phyloP scores from a whole-genome alignment of 2,797 vertebrate genomes.

The Labroides dimidiatus region DNA sequence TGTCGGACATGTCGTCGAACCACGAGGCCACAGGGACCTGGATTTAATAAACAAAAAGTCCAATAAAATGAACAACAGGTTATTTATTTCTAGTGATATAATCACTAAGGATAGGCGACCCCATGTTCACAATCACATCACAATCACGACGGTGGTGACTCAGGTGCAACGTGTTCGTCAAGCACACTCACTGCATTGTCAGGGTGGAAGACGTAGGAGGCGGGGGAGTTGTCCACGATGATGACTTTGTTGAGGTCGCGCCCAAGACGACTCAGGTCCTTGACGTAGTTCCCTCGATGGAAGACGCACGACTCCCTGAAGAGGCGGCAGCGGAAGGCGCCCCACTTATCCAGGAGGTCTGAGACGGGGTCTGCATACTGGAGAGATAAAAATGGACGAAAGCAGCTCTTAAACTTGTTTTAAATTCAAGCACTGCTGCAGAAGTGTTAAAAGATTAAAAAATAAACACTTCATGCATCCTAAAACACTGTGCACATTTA shows the following conservation, averaged over 20 bases:
- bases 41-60: background rate
- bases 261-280: constrained; percentile 93
- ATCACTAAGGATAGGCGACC: too few species aligned
- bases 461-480: too few species aligned
- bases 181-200: constrained; percentile 90
- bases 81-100: too few species aligned
- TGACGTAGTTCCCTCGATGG: constrained; percentile 94
- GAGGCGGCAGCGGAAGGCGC: constrained; percentile 91
- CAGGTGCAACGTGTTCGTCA: background rate
- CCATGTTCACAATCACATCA: background rate
- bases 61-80: background rate
- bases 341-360: constrained; percentile 94
- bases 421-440: too few species aligned
- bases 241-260: constrained; percentile 91
- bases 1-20: constrained; percentile 98
- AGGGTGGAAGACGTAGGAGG: constrained; percentile 95
- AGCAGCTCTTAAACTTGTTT: too few species aligned
- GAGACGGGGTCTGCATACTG: constrained; percentile 94
- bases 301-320: constrained; percentile 95
- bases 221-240: constrained; percentile 94
- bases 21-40: constrained; percentile 96
- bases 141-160: background rate
- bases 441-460: too few species aligned
- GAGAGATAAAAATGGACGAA: too few species aligned
- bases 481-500: too few species aligned